phyloP scores from a whole-genome alignment of 2,888 invertebrate species.

The Dasysyrphus albostriatus region DNA sequence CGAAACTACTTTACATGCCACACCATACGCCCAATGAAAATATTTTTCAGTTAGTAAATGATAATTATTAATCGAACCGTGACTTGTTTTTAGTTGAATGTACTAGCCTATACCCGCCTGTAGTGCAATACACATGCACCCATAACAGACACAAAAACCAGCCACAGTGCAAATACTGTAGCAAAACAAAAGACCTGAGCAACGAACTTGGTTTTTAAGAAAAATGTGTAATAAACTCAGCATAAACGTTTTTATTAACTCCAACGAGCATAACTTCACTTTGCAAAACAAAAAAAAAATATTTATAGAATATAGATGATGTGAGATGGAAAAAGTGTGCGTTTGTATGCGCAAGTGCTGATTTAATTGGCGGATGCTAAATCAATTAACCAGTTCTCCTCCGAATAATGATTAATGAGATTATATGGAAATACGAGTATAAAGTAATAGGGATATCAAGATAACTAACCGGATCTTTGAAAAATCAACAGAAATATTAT shows the following conservation, averaged over 20 bases:
- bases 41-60: conserved; percentile 70
- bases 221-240: conserved; percentile 32
- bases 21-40: conserved; percentile 74
- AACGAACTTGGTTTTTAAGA: conserved; percentile 55
- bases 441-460: conserved; percentile 61
- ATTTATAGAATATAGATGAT: not conserved
- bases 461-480: conserved; percentile 68
- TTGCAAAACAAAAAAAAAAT: not conserved
- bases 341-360: conserved; percentile 54
- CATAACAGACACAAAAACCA: conserved; percentile 15
- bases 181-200: conserved; percentile 72
- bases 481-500: conserved; percentile 45
- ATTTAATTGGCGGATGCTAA: conserved; percentile 75
- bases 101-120: conserved; percentile 42
- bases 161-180: conserved; percentile 27
- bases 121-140: conserved; percentile 50
- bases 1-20: conserved; percentile 50
- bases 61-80: conserved; percentile 76
- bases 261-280: conserved; percentile 24
- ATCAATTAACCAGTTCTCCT: conserved; percentile 75
- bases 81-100: conserved; percentile 67
- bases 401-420: conserved; percentile 72
- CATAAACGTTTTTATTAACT: conserved; percentile 64
- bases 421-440: conserved; percentile 44
- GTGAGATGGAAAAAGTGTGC: conserved; percentile 33